Evolutionary conservation across 2,797 vertebrate species (phyloP).

Genomic region (Remorina albescens): DNA sequence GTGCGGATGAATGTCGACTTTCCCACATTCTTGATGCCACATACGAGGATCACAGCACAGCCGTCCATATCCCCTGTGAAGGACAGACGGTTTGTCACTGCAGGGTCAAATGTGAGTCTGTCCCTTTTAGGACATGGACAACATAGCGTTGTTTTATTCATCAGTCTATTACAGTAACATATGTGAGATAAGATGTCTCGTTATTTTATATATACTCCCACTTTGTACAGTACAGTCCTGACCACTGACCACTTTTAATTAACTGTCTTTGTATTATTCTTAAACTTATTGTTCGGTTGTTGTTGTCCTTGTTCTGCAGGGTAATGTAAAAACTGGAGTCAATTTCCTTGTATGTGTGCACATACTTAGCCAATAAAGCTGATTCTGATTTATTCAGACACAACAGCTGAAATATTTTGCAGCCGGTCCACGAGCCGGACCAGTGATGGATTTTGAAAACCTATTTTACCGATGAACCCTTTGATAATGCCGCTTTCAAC

Average conservation of each 20-base stretch:
- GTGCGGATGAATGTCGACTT: constrained; percentile 94
- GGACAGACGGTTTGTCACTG: background rate
- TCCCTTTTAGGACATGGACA: background rate
- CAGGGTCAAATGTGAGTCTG: background rate
- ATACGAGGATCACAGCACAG: constrained; percentile 90
- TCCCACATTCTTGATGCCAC: constrained; percentile 91
- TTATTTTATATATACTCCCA: no score
- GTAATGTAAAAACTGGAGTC: no score
- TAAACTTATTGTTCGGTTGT: no score
- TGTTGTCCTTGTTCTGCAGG: no score
- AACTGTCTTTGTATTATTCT: no score
- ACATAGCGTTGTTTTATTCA: no score
- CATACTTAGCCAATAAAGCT: no score
- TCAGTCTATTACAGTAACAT: no score
- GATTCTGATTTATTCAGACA: background rate
- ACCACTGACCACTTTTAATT: no score
- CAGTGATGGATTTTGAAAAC: background rate
- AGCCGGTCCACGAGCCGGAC: background rate
- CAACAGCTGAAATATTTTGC: background rate
- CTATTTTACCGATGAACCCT: background rate
- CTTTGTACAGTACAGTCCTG: no score
- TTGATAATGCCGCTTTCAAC: background rate
- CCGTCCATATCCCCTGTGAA: constrained; percentile 89
- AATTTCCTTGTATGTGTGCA: no score
- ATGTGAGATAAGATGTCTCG: no score